These are phyloP conservation scores for Lemur catta DNA, from an alignment of 2,797 vertebrate species.

Conservation along the genomic window DNA sequence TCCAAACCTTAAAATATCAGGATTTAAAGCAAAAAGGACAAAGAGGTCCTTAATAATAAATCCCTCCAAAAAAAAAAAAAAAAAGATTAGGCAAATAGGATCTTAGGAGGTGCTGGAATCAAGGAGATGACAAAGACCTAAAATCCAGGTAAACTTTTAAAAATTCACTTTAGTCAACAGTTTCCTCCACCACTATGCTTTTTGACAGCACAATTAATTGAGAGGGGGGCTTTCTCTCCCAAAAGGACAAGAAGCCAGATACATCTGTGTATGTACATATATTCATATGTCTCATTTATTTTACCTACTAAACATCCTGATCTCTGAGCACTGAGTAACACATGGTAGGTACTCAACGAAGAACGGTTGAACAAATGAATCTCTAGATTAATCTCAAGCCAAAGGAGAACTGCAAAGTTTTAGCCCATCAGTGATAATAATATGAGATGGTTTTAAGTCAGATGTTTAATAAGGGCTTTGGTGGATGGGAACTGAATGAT, in stretches of 20 bases:
- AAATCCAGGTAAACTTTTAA: neutral
- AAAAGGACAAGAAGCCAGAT: neutral
- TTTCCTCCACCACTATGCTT: neutral
- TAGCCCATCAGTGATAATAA: neutral
- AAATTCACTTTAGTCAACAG: neutral
- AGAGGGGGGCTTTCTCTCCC: neutral
- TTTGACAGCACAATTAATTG: neutral
- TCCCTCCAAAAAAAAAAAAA: neutral
- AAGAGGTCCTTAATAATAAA: neutral
- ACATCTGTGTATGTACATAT: accelerated
- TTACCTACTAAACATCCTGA: neutral
- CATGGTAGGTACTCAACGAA: neutral
- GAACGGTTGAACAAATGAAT: neutral
- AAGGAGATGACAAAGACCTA: neutral
- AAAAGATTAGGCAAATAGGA: neutral
- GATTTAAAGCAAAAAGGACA: neutral
- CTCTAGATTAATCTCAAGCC: neutral
- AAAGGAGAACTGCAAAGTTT: neutral
- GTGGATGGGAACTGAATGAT: neutral
- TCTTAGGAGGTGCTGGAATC: neutral
- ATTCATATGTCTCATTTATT: neutral
- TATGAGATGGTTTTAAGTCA: neutral
- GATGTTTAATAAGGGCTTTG: neutral
- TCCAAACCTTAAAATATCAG: neutral
- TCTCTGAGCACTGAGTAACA: too few species aligned